Percentiles rank a stretch among this genome's conserved stretches.
These are phyloP conservation scores for Sebastolobus altivelis DNA, from an alignment of 2,797 vertebrate genomes.

Conservation along the genomic window DNA sequence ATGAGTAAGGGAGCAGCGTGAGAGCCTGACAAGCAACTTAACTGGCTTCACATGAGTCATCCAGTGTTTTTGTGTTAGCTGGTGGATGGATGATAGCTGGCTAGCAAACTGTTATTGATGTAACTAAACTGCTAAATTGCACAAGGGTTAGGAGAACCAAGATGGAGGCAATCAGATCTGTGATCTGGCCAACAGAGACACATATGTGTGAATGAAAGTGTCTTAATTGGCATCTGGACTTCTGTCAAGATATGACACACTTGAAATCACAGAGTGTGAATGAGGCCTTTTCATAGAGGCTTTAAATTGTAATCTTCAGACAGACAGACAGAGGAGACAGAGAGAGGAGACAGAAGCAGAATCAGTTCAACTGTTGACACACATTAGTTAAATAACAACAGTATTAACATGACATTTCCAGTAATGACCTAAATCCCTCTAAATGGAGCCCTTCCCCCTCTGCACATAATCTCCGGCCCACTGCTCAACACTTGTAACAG, in stretches of 20 bases:
- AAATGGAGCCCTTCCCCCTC: conserved; percentile 53
- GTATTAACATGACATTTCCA: conserved; percentile 57
- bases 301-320: conserved; percentile 10
- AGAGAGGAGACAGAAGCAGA: background rate
- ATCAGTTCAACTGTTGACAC: conserved; percentile 36
- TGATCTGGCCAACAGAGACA: background rate
- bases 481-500: conserved; percentile 17
- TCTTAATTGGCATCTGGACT: background rate
- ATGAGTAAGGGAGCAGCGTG: background rate
- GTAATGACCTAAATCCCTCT: conserved; percentile 66
- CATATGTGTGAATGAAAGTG: background rate
- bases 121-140: background rate
- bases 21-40: background rate
- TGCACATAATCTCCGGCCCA: conserved; percentile 47
- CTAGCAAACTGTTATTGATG: background rate
- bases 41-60: background rate
- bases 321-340: background rate
- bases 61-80: background rate
- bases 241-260: background rate
- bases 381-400: conserved; percentile 52
- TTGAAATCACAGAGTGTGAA: background rate
- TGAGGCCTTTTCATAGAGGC: background rate
- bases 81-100: background rate
- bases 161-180: background rate
- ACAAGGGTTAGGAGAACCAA: background rate